phyloP scores from a whole-genome alignment of 2,888 invertebrate genomes.

The Tryphoninae sp. region DNA sequence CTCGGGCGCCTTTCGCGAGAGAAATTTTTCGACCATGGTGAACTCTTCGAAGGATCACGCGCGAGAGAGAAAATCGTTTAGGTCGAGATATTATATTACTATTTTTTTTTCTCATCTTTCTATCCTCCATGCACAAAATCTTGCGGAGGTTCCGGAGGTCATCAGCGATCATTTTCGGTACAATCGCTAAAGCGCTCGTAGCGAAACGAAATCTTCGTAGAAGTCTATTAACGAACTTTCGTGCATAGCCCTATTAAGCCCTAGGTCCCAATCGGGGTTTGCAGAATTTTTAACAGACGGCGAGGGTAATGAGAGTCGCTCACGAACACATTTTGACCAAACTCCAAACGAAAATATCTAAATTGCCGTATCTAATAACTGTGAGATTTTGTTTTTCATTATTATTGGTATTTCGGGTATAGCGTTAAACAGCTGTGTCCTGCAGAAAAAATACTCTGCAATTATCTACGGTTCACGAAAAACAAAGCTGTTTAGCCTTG shows the following conservation, averaged over 20 bases:
- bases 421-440: constrained; percentile 18
- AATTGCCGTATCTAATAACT: constrained; percentile 52
- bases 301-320: constrained; percentile 26
- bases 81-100: constrained; percentile 14
- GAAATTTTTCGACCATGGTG: constrained; percentile 56
- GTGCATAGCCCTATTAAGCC: constrained; percentile 11
- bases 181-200: not conserved
- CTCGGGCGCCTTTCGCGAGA: constrained; percentile 31
- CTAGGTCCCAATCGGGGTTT: constrained; percentile 3
- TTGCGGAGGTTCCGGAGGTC: constrained; percentile 46
- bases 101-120: constrained; percentile 3
- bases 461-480: not conserved
- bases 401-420: not conserved
- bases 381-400: not conserved
- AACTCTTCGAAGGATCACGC: constrained; percentile 39
- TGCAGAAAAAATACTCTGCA: not conserved
- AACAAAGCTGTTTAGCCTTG: not conserved
- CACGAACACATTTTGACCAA: constrained; percentile 10
- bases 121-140: constrained; percentile 23
- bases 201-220: constrained; percentile 38
- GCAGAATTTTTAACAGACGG: not conserved
- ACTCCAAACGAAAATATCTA: not conserved
- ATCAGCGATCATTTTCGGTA: constrained; percentile 40
- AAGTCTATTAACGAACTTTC: constrained; percentile 45
- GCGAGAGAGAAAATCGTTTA: constrained; percentile 55